Evolutionary conservation across 2,888 invertebrate genomes (phyloP).

Genomic region (Pseudococcus jackbeardsleyi): DNA sequence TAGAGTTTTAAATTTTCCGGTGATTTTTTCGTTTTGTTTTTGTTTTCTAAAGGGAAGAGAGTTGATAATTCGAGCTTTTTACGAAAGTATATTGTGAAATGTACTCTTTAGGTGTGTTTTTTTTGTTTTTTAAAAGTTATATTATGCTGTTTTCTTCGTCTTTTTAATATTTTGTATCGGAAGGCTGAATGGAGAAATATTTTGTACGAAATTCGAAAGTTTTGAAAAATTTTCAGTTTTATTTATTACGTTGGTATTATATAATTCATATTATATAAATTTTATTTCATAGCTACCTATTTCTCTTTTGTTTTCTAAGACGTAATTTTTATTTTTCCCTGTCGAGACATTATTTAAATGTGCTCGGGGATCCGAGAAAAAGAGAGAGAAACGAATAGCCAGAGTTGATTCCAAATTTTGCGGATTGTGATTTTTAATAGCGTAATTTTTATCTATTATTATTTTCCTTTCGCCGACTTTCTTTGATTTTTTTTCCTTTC

Average conservation of each 20-base stretch:
- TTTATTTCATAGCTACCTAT: background rate
- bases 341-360: background rate
- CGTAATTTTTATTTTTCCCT: background rate
- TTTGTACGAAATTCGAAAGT: constrained; percentile 12
- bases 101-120: background rate
- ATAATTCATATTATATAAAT: background rate
- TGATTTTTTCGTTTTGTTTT: background rate
- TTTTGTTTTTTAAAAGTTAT: background rate
- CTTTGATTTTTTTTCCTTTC: background rate
- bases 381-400: background rate
- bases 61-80: constrained; percentile 12
- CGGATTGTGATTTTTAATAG: constrained; percentile 53
- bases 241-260: background rate
- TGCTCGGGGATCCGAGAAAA: background rate
- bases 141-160: background rate
- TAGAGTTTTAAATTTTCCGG: background rate
- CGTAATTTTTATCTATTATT: constrained; percentile 31
- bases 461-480: background rate
- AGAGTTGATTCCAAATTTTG: constrained; percentile 18
- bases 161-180: background rate
- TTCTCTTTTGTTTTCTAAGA: background rate
- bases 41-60: background rate
- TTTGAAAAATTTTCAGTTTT: background rate
- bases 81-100: background rate
- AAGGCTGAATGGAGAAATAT: background rate